Conservation (phyloP, 2,888 invertebrate species). For the Melinaea menophilus region DNA sequence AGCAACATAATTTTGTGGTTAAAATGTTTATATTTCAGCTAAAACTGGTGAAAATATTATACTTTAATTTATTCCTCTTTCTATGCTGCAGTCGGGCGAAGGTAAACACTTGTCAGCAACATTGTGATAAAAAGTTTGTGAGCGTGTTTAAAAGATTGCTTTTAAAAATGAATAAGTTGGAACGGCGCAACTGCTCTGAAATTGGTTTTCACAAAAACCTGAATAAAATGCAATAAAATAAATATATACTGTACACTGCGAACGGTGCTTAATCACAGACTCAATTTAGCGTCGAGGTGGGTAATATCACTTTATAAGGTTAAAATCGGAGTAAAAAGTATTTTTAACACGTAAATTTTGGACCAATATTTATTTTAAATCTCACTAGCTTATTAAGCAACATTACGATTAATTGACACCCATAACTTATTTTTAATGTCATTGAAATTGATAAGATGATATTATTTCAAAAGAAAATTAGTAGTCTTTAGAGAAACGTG, state of each 20-base stretch:
- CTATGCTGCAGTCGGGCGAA: not conserved
- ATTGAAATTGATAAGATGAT: no score
- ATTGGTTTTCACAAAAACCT: not conserved
- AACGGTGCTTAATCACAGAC: not conserved
- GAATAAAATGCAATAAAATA: not conserved
- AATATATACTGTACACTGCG: not conserved
- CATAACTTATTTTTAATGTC: no score
- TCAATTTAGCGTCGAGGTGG: not conserved
- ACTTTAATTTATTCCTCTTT: not conserved
- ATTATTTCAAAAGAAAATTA: no score
- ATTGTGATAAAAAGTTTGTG: not conserved
- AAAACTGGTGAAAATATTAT: not conserved
- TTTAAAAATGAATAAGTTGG: conserved; percentile 2
- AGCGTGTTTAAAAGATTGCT: not conserved
- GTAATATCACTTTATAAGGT: no score
- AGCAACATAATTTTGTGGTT: no score
- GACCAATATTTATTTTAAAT: no score
- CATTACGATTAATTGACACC: no score
- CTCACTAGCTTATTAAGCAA: no score
- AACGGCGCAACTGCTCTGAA: conserved; percentile 4
- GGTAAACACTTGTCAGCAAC: conserved; percentile 6
- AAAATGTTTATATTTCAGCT: not conserved
- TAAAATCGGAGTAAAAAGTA: no score
- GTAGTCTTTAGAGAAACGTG: no score
- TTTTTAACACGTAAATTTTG: no score